Percentiles rank a stretch among this genome's conserved stretches.
Conservation (phyloP, 2,797 vertebrate species). For the Microchirus variegatus region DNA sequence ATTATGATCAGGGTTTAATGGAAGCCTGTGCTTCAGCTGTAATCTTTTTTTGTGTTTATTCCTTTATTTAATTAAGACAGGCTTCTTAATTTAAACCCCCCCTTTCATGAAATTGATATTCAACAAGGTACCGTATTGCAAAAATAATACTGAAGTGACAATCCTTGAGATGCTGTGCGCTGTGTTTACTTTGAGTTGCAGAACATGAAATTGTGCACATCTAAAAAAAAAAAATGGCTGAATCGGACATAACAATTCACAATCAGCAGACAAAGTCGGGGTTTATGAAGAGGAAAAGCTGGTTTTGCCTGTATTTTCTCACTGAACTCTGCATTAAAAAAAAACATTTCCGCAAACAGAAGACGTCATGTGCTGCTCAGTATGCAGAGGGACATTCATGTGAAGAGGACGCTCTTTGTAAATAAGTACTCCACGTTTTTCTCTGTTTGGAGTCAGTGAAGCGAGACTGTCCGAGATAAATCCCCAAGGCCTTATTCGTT, state of each 20-base stretch:
- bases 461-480: too few relatives aligned
- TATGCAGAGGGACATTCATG: too few relatives aligned
- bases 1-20: conserved; percentile 20
- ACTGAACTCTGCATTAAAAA: too few relatives aligned
- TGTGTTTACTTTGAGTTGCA: conserved; percentile 3
- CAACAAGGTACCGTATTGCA: conserved; percentile 1
- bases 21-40: conserved; percentile 12
- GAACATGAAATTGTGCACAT: not conserved
- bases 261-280: conserved; percentile 2
- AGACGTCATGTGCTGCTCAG: too few relatives aligned
- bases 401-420: too few relatives aligned
- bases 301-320: too few relatives aligned
- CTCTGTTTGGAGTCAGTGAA: too few relatives aligned
- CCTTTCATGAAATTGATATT: not conserved
- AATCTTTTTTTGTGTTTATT: conserved; percentile 28
- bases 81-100: not conserved
- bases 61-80: conserved; percentile 13
- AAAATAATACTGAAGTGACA: conserved; percentile 42
- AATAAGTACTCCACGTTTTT: too few relatives aligned
- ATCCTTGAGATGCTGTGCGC: conserved; percentile 28
- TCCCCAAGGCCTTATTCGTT: too few relatives aligned
- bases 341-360: too few relatives aligned
- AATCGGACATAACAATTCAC: not conserved
- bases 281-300: too few relatives aligned
- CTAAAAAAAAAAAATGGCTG: conserved; percentile 4